Conservation (phyloP, 2,888 invertebrate species). For the Lampropteryx suffumata region DNA sequence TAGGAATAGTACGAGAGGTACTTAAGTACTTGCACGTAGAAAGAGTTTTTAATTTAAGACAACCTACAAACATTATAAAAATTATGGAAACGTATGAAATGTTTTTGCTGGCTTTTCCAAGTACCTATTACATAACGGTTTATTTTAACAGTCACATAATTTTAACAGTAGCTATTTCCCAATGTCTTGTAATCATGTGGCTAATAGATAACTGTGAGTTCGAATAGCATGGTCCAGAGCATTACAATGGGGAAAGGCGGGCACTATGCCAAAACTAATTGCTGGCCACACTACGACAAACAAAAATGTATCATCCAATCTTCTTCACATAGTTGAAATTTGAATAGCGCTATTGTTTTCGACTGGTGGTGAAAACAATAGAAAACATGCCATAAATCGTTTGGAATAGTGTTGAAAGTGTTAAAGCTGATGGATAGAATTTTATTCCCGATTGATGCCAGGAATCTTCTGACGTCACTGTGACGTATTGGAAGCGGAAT, state of each 20-base stretch:
- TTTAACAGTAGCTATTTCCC: not conserved
- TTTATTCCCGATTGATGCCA: constrained; percentile 27
- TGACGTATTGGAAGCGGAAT: constrained; percentile 28
- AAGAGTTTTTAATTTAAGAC: no score
- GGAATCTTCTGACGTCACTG: constrained; percentile 28
- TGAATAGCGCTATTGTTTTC: not conserved
- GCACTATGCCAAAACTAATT: constrained; percentile 45
- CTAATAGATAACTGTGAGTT: constrained; percentile 10
- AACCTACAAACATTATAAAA: no score
- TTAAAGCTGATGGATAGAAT: constrained; percentile 10
- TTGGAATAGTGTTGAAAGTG: constrained; percentile 7
- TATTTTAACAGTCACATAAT: not conserved
- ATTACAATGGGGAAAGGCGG: constrained; percentile 29
- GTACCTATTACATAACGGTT: no score
- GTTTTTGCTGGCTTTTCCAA: no score
- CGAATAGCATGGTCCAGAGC: constrained; percentile 15
- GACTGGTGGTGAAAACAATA: constrained; percentile 1
- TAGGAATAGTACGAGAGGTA: no score
- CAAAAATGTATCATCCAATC: constrained; percentile 16
- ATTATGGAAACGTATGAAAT: no score
- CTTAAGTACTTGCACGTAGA: no score
- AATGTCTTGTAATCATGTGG: not conserved
- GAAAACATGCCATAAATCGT: constrained; percentile 6
- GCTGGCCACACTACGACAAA: constrained; percentile 30
- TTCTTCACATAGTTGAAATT: constrained; percentile 3